Evolutionary conservation across 92 coral and sea anemone genomes (phyloP), one percentile per base, ranked within the genome.

Genomic region (Phenganax marumi): DNA sequence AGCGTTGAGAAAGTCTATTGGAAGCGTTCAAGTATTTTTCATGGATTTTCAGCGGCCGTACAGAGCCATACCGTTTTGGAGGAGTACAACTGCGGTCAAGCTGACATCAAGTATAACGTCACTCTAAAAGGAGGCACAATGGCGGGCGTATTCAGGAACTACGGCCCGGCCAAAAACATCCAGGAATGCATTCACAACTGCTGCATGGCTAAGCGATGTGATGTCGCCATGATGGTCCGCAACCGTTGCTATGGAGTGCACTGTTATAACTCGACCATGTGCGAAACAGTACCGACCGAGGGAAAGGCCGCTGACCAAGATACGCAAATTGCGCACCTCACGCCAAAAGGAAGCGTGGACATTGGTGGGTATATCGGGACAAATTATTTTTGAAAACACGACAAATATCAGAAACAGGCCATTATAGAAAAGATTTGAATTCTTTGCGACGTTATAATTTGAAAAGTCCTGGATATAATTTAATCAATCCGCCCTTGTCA

Each of bases 161-260:
- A 86, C 19, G 99, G 97, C 0, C 83, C 87, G 0, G 93, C 89
- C 21, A 96, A 91, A 62, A 92, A 96, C 73, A 92, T 96, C 87
- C 99, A 96, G 61, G 96, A 96, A 83, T 96, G 99, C 54, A 90
- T 93, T 70, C 99, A 96, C 86, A 56, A 89, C 65, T 95, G 98
- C 85, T 96, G 99, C 62, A 78, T 87, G 79, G 82, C 92, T 5
- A 92, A 89, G 66, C 86, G 85, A 60, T 96, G 99, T 57, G 97
- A 96, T 90, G 97, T 96, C 52, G 99, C 99, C 68, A 91, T 96
- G 97, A 91, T 96, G 99, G 88, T 87, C 8, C 92, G 93, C 26
- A 86, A 87, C 43, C 91, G 90, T 52, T 96, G 99, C 61, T 93
- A 85, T 52, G 92, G 97, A 22, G 93, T 96, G 0, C 93, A 70